phyloP scores from a whole-genome alignment of 2,888 invertebrate genomes.

The Drosophila infuscata region DNA sequence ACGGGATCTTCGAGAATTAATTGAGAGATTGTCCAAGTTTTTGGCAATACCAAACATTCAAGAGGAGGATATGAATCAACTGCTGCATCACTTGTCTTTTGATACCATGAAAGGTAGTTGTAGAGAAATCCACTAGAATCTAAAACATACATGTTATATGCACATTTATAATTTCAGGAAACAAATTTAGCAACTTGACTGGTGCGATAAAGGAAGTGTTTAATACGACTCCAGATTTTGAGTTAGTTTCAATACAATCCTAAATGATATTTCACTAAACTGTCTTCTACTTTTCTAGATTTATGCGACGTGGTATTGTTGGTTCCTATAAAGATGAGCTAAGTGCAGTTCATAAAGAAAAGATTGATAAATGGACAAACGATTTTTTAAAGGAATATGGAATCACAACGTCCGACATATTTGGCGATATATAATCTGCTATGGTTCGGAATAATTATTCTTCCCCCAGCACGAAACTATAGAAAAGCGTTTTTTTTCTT shows the following conservation, averaged over 20 bases:
- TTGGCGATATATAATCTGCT: conserved; percentile 28
- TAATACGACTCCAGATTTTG: not conserved
- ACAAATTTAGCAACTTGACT: conserved; percentile 19
- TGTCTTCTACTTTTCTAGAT: conserved; percentile 26
- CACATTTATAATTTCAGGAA: not conserved
- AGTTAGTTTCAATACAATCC: conserved; percentile 12
- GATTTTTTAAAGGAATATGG: conserved; percentile 30
- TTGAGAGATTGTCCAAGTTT: conserved; percentile 47
- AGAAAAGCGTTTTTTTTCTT: not conserved
- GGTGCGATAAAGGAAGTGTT: fast-evolving
- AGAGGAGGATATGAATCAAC: conserved; percentile 22
- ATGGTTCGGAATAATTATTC: not conserved
- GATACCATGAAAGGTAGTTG: conserved; percentile 54
- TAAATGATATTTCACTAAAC: not conserved
- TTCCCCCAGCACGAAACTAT: not conserved
- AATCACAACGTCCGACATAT: conserved; percentile 50
- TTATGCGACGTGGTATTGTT: conserved; percentile 60
- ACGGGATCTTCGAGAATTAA: conserved; percentile 49
- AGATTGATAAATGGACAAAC: conserved; percentile 47
- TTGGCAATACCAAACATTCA: conserved; percentile 32
- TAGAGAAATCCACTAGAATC: not conserved
- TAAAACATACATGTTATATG: not conserved
- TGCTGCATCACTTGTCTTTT: conserved; percentile 55
- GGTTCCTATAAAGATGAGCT: conserved; percentile 58
- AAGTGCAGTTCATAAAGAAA: conserved; percentile 19